Conservation (phyloP, 2,888 invertebrate genomes). For the Hydroisotoma schaefferi region DNA sequence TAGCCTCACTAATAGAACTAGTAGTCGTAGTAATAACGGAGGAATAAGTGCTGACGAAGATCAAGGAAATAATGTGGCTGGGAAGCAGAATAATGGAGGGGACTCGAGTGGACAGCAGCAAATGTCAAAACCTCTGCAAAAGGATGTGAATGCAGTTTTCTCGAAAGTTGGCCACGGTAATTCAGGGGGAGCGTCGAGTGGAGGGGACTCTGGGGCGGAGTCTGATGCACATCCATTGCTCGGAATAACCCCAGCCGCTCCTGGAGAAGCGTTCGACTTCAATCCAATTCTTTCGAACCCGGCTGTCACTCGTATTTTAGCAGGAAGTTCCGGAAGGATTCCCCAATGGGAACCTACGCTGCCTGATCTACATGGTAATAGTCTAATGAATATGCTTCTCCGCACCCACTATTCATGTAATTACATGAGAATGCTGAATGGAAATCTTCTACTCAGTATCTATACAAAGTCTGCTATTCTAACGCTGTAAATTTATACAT, state of each 20-base stretch:
- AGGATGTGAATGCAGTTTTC: slow-evolving; percentile 65
- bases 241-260: slow-evolving; percentile 49
- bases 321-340: slow-evolving; percentile 70
- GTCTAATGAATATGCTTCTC: slow-evolving; percentile 40
- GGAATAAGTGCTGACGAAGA: slow-evolving; percentile 38
- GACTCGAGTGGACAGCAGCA: slow-evolving; percentile 37
- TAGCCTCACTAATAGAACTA: slow-evolving; percentile 36
- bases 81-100: slow-evolving; percentile 34
- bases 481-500: neutral
- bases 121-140: slow-evolving; percentile 55
- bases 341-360: slow-evolving; percentile 49
- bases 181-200: slow-evolving; percentile 17
- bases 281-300: slow-evolving; percentile 72
- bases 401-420: slow-evolving; percentile 15
- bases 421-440: slow-evolving; percentile 8
- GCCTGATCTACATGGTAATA: slow-evolving; percentile 49
- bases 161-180: slow-evolving; percentile 59
- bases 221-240: slow-evolving; percentile 49
- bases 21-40: slow-evolving; percentile 31
- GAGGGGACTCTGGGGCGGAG: slow-evolving; percentile 34
- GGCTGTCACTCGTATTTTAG: slow-evolving; percentile 77
- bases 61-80: slow-evolving; percentile 37
- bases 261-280: slow-evolving; percentile 56
- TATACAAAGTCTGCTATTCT: no score
- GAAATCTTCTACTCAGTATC: no score